Evolutionary conservation across 2,888 invertebrate genomes (phyloP).

Genomic region (Pelosia muscerda): DNA sequence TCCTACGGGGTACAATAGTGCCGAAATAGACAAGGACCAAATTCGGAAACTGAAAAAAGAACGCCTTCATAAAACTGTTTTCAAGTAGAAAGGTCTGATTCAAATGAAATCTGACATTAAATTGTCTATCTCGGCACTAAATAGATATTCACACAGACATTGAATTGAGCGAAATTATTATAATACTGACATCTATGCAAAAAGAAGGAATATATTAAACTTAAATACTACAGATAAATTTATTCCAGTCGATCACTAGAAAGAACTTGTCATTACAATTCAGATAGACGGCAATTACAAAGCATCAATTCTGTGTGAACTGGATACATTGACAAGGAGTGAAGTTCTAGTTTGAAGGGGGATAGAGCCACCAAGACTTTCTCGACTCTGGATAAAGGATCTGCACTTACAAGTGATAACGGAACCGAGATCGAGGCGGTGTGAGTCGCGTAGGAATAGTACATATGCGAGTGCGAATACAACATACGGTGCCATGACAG

Average conservation of each 20-base stretch:
- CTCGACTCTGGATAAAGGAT: slow-evolving; percentile 12
- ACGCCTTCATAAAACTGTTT: slow-evolving; percentile 23
- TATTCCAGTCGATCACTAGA: slow-evolving; percentile 6
- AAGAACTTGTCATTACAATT: background rate
- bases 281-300: slow-evolving; percentile 10
- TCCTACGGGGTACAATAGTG: slow-evolving; percentile 32
- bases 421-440: slow-evolving; percentile 11
- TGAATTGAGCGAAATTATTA: slow-evolving; percentile 33
- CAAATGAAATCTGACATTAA: slow-evolving; percentile 22
- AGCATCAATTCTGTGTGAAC: slow-evolving; percentile 22
- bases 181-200: slow-evolving; percentile 37
- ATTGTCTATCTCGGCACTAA: slow-evolving; percentile 27
- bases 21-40: slow-evolving; percentile 30
- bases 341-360: slow-evolving; percentile 7
- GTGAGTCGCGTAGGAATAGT: slow-evolving; percentile 60
- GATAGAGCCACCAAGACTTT: slow-evolving; percentile 11
- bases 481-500: slow-evolving; percentile 75
- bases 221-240: slow-evolving; percentile 14
- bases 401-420: background rate
- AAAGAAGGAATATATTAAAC: slow-evolving; percentile 33
- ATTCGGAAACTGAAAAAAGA: slow-evolving; percentile 9
- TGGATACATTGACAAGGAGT: slow-evolving; percentile 28
- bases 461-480: slow-evolving; percentile 71
- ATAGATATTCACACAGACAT: slow-evolving; percentile 30
- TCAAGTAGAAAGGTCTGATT: slow-evolving; percentile 18